These are phyloP conservation scores for Microtus ochrogaster DNA, from an alignment of 2,113 vertebrate species.

Conservation along the genomic window DNA sequence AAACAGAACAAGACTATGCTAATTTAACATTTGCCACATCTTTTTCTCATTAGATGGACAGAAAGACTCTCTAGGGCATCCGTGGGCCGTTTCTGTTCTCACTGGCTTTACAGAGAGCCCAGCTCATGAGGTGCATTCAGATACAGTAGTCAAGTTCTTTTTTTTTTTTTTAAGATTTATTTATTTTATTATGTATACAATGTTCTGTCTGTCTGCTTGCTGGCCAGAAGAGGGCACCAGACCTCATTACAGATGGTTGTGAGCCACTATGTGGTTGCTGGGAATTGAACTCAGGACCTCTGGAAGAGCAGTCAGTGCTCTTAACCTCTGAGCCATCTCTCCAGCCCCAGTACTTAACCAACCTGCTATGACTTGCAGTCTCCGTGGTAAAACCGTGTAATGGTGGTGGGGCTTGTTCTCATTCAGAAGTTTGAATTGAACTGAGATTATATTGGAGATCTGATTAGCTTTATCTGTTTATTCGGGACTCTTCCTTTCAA, in stretches of 20 bases:
- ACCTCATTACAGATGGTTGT: too few relatives aligned
- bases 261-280: too few relatives aligned
- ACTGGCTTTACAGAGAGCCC: constrained; percentile 41
- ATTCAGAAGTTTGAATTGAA: neutral
- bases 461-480: neutral
- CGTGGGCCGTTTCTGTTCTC: constrained; percentile 63
- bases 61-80: constrained; percentile 46
- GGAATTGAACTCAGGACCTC: too few relatives aligned
- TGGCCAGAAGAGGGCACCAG: too few relatives aligned
- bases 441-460: neutral
- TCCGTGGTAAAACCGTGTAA: neutral
- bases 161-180: too few relatives aligned
- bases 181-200: too few relatives aligned
- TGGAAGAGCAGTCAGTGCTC: too few relatives aligned
- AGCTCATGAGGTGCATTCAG: constrained; percentile 41
- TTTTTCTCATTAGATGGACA: constrained; percentile 72
- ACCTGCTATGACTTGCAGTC: neutral
- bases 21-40: constrained; percentile 39
- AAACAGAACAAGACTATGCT: constrained; percentile 20
- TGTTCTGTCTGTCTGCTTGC: too few relatives aligned
- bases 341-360: neutral
- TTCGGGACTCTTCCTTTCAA: neutral
- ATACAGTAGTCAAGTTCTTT: neutral
- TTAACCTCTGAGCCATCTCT: too few relatives aligned
- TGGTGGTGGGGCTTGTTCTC: neutral